Percentiles rank a stretch among this genome's conserved stretches.
Conservation (phyloP, 2,113 vertebrate species). For the Marcusenius ussheri region DNA sequence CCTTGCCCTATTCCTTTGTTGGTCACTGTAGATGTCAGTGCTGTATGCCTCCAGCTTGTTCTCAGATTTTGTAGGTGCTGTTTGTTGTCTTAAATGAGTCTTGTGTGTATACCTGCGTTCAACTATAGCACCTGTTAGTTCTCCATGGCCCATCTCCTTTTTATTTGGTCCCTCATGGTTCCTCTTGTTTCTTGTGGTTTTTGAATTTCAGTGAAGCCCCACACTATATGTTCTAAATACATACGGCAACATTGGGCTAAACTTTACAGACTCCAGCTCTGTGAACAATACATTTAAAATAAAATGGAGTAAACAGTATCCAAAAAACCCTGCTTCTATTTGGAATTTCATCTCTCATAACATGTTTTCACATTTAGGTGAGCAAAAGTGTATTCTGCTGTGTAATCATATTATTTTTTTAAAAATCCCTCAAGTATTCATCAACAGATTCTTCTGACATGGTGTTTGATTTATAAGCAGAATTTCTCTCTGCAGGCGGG, state of each 20-base stretch:
- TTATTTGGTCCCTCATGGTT: not conserved
- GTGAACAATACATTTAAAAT: not conserved
- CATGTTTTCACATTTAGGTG: not conserved
- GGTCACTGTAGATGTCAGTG: no score
- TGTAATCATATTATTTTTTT: not conserved
- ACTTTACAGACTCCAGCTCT: not conserved
- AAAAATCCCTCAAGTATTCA: not conserved
- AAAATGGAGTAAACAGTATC: not conserved
- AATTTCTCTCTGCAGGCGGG: not conserved
- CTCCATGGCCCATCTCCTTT: not conserved
- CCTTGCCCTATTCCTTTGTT: no score
- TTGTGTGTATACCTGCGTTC: not conserved
- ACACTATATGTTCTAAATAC: not conserved
- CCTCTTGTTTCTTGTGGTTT: not conserved
- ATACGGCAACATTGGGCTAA: not conserved
- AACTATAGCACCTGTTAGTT: no score
- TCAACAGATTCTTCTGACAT: not conserved
- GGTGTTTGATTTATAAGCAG: not conserved
- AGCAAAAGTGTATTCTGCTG: not conserved
- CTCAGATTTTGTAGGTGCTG: no score
- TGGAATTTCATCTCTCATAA: not conserved
- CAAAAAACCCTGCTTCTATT: not conserved
- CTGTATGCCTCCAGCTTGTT: no score
- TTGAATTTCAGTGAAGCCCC: no score
- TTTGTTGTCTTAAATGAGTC: no score